Conservation (phyloP, 2,888 invertebrate species). For the Nemotelus nigrinus region DNA sequence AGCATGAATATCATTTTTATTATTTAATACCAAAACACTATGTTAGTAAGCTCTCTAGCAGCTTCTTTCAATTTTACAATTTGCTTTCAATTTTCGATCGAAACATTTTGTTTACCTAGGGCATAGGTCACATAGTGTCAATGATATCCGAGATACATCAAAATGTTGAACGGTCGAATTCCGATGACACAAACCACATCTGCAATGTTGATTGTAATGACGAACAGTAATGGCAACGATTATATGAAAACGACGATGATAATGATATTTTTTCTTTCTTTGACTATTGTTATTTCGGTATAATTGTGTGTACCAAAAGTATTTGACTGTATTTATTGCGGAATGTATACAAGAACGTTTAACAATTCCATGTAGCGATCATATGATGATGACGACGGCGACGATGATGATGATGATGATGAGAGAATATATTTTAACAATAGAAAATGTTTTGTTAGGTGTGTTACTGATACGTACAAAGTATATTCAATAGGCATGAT, state of each 20-base stretch:
- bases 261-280: slow-evolving; percentile 13
- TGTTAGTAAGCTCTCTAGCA: no score
- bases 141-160: no score
- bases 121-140: not conserved
- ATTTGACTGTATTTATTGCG: not conserved
- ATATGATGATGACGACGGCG: slow-evolving; percentile 9
- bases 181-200: not conserved
- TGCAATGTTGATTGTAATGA: slow-evolving; percentile 28
- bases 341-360: not conserved
- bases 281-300: slow-evolving; percentile 24
- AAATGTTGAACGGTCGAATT: slow-evolving; percentile 28
- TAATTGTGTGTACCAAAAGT: not conserved
- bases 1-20: not conserved
- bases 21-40: slow-evolving; percentile 21
- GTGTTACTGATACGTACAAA: slow-evolving; percentile 18
- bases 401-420: not conserved
- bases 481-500: not conserved
- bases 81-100: no score
- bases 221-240: not conserved
- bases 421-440: slow-evolving; percentile 13
- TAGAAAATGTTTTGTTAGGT: slow-evolving; percentile 25
- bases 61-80: no score
- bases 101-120: not conserved
- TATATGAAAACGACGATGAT: slow-evolving; percentile 1
- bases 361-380: not conserved